phyloP scores from a whole-genome alignment of 2,888 invertebrate species.

The Ochropacha duplaris region DNA sequence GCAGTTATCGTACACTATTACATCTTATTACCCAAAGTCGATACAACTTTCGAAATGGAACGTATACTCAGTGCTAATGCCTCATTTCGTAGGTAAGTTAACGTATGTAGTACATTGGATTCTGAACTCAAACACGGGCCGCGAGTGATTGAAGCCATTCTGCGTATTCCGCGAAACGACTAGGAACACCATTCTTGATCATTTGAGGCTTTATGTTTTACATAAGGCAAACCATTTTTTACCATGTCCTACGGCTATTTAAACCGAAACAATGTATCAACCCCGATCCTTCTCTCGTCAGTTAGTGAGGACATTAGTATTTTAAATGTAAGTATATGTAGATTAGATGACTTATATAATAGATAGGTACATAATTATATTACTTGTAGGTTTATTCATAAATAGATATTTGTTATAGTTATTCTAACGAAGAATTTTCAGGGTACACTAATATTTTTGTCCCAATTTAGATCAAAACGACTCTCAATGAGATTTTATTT shows the following conservation, averaged over 20 bases:
- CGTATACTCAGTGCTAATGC: neutral
- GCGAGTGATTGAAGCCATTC: constrained; percentile 1
- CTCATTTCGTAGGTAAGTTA: neutral
- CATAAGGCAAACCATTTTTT: neutral
- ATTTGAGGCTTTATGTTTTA: neutral
- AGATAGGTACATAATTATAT: too few relatives aligned
- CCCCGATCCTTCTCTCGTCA: too few relatives aligned
- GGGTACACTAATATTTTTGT: too few relatives aligned
- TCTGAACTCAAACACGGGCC: neutral
- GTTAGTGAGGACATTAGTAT: too few relatives aligned
- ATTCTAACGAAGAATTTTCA: neutral
- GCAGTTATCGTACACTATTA: too few relatives aligned
- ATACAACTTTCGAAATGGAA: neutral
- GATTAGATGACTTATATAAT: too few relatives aligned
- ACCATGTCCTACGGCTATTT: too few relatives aligned
- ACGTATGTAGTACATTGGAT: neutral
- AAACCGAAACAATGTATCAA: too few relatives aligned
- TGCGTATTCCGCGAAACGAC: constrained; percentile 1
- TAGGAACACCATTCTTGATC: neutral
- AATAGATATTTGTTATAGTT: neutral
- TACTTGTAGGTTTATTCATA: too few relatives aligned
- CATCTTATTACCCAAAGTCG: too few relatives aligned
- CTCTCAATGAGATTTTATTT: neutral
- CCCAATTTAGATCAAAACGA: too few relatives aligned
- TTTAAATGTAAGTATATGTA: too few relatives aligned